phyloP scores from a whole-genome alignment of 2,888 invertebrate genomes.

The Hypomecis atomaria region DNA sequence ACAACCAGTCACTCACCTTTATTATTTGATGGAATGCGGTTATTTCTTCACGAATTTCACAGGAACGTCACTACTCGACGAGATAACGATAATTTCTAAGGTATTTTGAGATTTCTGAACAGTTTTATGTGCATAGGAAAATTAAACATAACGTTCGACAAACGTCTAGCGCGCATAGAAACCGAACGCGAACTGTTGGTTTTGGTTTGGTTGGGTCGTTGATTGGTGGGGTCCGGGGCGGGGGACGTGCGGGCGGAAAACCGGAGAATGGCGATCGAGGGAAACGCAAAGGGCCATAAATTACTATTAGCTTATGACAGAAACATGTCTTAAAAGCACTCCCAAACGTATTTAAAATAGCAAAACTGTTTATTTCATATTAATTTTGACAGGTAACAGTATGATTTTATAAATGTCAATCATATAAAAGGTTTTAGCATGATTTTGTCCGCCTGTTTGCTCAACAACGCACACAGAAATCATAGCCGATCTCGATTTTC shows the following conservation, averaged over 20 bases:
- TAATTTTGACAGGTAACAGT: neutral
- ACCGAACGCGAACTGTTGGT: conserved; percentile 86
- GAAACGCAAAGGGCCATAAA: conserved; percentile 65
- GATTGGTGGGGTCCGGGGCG: conserved; percentile 52
- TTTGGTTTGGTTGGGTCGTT: conserved; percentile 70
- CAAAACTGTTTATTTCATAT: conserved; percentile 1
- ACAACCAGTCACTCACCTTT: conserved; percentile 80
- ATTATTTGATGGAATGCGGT: conserved; percentile 72
- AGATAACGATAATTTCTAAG: conserved; percentile 69
- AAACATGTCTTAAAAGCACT: conserved; percentile 21
- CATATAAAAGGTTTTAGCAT: conserved; percentile 16
- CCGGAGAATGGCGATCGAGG: conserved; percentile 76
- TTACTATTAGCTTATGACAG: conserved; percentile 47
- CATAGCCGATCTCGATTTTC: neutral
- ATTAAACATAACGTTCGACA: conserved; percentile 78
- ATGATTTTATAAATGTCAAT: neutral
- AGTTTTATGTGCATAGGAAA: conserved; percentile 82
- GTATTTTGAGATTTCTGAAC: conserved; percentile 81
- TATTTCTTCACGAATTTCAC: conserved; percentile 76
- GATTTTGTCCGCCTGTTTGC: conserved; percentile 19
- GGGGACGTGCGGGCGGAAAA: conserved; percentile 69
- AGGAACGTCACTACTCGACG: conserved; percentile 73
- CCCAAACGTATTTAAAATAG: conserved; percentile 12
- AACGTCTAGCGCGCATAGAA: conserved; percentile 81
- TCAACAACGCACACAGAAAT: neutral